Evolutionary conservation across 2,113 vertebrate genomes (phyloP), one percentile per base, ranked within the genome.

Genomic region (Lucifuga dentata): DNA sequence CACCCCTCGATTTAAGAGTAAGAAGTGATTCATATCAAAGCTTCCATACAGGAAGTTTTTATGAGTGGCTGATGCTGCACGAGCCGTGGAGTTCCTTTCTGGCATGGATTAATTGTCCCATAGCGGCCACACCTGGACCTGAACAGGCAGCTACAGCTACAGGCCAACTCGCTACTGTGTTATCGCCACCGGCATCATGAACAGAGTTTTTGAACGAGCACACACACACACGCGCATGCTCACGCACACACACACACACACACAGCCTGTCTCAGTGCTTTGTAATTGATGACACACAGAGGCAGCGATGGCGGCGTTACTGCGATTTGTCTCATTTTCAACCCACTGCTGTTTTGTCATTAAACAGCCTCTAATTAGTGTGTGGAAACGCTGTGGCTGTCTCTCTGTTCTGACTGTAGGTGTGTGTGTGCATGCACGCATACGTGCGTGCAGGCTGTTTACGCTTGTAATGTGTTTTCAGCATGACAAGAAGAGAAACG

Each of bases 301-400:
- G 35, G 51, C 33, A 52, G 59, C 11, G 39, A 32, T 57, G 52
- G 49, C 40, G 5, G 12, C 17, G 10, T 21, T 39, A 32, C 26
- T 19, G 20, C 58, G 29, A 40, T 76, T 67, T 69, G 65, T 80
- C 43, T 69, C 26, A 8, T 68, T 69, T 68, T 49, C 62, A 67
- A 26, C 49, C 61, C 19, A 56, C 35, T 35, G 61, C 48, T 62
- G 59, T 58, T 51, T 17, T 49, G 52, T 35, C 32, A 3, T 72
- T 67, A 71, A 53, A 53, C 66, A 48, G 44, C 49, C 62, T 36
- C 44, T 68, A 71, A 72, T 72, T 72, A 76, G 46, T 15, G 16
- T 77, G 60, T 70, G 38, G 44, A 48, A 55, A 65, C 46, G 43
- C 50, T 66, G 43, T 43, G 29, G 45, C 40, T 74, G 71, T 60